Base-by-base conservation (phyloP, 2,888 invertebrate species). In the Rhimphoctona megacephalus region DNA sequence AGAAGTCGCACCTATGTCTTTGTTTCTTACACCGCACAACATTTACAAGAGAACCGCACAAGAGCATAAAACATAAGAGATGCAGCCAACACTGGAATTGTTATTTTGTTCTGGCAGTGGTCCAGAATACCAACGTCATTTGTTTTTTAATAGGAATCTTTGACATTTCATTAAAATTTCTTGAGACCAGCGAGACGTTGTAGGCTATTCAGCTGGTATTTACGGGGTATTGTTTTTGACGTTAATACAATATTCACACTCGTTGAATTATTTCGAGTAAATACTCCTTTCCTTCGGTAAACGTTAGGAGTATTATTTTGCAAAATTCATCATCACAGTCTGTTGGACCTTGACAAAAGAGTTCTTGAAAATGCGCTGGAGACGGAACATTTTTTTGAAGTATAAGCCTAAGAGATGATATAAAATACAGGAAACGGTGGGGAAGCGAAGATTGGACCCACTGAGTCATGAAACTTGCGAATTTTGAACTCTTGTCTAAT, bases 401-500 rank as follows among this genome's bases (percentile, higher is more conserved):
- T 61, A 52, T 4, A 49, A 66, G 70, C 9, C 5, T 19, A 61
- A 77, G 39, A 49, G 46, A 74, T 61, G 70, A 43, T 8, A 39
- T 9, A 3, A 8, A 70, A n/a, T 8, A 52, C n/a, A 19, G 69
- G n/a, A 36, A 22, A 36, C 14, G 36, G 22, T 46, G 30, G 52
- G 9, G 72, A n/a, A n/a, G 14, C 43, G 25, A 79, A 64, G 33
- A n/a, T 30, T n/a, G 78, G 43, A 14, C 72, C 57, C 36, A 81
- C 49, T 74, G 81, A 39, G 54, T 46, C 54, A 76, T 33, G 36
- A 80, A 77, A 82, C 73, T 79, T 83, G 54, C 9, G 39, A 9
- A 39, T 1, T 39, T 39, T 6, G 39, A 25, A 79, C 84, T 85
- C 81, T 88, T 87, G 87, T 88, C 87, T 89, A 89, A 88, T 88